Percentiles rank a stretch among this genome's conserved stretches.
Evolutionary conservation across 2,888 invertebrate genomes (phyloP).

Genomic region (Stenodema calcarata): DNA sequence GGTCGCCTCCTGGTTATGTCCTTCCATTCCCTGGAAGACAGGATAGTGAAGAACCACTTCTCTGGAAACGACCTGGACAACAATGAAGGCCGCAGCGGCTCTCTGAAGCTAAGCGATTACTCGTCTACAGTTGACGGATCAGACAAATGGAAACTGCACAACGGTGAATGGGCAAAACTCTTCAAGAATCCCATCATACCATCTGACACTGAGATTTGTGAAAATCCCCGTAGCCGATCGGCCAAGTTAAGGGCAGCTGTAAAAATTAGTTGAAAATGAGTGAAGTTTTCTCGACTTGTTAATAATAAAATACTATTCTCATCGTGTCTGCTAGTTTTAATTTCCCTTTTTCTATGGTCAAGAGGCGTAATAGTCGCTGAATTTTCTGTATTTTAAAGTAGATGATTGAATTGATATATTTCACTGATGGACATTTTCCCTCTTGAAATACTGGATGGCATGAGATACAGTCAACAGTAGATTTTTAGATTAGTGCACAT

Average conservation of each 20-base stretch:
- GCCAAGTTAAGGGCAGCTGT: constrained; percentile 86
- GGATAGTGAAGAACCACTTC: constrained; percentile 89
- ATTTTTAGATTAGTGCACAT: no score
- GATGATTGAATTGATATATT: no score
- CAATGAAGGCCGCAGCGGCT: not conserved
- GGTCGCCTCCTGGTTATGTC: constrained; percentile 83
- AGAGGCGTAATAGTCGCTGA: no score
- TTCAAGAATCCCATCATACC: constrained; percentile 83
- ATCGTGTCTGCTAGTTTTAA: no score
- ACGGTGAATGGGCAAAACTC: constrained; percentile 72
- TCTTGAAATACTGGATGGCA: no score
- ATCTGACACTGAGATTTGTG: constrained; percentile 72
- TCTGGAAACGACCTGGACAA: constrained; percentile 32
- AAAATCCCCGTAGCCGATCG: constrained; percentile 86
- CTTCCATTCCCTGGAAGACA: constrained; percentile 94
- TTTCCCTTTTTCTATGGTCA: no score
- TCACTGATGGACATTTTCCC: no score
- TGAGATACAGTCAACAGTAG: no score
- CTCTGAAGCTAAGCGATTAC: constrained; percentile 58
- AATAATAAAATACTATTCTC: no score
- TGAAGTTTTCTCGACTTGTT: no score
- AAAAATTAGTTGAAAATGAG: constrained; percentile 63
- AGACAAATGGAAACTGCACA: constrained; percentile 26
- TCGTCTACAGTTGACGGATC: constrained; percentile 61
- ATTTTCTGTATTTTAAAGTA: no score